Conservation (phyloP, 2,113 vertebrate genomes). For the Seriola dumerili region DNA sequence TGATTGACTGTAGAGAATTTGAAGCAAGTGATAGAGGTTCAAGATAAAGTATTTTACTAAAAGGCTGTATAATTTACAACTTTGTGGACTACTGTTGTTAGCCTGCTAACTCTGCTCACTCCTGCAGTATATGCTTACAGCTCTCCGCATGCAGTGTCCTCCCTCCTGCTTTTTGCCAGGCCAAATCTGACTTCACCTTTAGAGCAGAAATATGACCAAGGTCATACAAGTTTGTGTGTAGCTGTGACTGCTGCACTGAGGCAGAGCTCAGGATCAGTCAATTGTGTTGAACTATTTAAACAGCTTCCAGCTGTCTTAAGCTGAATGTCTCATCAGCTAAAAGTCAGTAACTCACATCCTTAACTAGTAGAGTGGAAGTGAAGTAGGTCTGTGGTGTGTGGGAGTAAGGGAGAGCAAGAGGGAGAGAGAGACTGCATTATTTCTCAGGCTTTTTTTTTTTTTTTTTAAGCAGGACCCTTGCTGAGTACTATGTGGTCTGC, state of each 20-base stretch:
- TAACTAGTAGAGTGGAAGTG: conserved; percentile 17
- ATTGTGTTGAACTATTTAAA: conserved; percentile 15
- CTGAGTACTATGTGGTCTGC: conserved; percentile 21
- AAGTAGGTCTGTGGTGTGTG: conserved; percentile 19
- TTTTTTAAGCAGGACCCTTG: background rate
- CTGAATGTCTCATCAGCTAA: conserved; percentile 9
- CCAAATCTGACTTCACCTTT: background rate
- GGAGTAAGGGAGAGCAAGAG: background rate
- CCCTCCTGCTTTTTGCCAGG: background rate
- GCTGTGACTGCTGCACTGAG: background rate
- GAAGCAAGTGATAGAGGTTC: too few relatives aligned
- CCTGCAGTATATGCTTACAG: background rate
- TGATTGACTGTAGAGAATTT: background rate
- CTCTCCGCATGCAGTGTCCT: background rate
- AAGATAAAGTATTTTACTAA: background rate
- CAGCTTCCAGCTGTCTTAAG: conserved; percentile 15
- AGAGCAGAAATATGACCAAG: background rate
- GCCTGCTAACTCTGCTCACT: background rate
- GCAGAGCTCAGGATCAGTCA: background rate
- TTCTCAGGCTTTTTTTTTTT: conserved; percentile 2
- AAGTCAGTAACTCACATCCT: background rate
- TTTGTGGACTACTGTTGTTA: background rate
- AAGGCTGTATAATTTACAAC: background rate
- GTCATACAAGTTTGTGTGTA: background rate
- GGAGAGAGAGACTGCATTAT: conserved; percentile 3